phyloP scores from a whole-genome alignment of 2,888 invertebrate species.

The Drosophila merina region DNA sequence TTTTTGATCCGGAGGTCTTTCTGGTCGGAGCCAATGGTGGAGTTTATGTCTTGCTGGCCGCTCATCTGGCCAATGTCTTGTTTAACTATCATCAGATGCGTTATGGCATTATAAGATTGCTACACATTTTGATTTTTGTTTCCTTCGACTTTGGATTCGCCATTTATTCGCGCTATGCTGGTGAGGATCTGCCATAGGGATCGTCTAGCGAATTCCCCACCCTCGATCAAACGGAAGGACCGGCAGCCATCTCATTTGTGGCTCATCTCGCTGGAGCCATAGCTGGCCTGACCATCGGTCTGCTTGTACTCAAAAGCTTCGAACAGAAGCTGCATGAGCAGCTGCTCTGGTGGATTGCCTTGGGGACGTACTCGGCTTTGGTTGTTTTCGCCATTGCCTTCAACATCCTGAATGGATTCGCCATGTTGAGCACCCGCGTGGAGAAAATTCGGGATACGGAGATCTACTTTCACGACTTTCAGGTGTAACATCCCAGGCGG shows the following conservation, averaged over 20 bases:
- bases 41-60: constrained; percentile 97
- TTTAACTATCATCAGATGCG: constrained; percentile 98
- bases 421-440: constrained; percentile 75
- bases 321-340: constrained; percentile 97
- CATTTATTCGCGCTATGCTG: constrained; percentile 95
- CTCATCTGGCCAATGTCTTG: constrained; percentile 97
- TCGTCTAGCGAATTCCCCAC: constrained; percentile 15
- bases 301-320: constrained; percentile 97
- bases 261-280: constrained; percentile 97
- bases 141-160: constrained; percentile 98
- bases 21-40: constrained; percentile 99
- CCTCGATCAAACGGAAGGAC: constrained; percentile 70
- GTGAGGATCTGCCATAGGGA: constrained; percentile 84
- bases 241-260: constrained; percentile 93
- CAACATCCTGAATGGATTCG: constrained; percentile 90
- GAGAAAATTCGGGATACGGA: no score
- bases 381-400: constrained; percentile 96
- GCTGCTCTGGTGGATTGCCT: constrained; percentile 97
- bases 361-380: constrained; percentile 96
- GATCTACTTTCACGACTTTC: constrained; percentile 79
- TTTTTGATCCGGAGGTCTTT: constrained; percentile 96
- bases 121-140: constrained; percentile 95
- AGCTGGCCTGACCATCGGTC: constrained; percentile 96
- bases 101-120: constrained; percentile 94
- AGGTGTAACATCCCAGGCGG: constrained; percentile 58